These are phyloP conservation scores for Aspidiotus destructor DNA, from an alignment of 2,888 invertebrate species.

Conservation along the genomic window DNA sequence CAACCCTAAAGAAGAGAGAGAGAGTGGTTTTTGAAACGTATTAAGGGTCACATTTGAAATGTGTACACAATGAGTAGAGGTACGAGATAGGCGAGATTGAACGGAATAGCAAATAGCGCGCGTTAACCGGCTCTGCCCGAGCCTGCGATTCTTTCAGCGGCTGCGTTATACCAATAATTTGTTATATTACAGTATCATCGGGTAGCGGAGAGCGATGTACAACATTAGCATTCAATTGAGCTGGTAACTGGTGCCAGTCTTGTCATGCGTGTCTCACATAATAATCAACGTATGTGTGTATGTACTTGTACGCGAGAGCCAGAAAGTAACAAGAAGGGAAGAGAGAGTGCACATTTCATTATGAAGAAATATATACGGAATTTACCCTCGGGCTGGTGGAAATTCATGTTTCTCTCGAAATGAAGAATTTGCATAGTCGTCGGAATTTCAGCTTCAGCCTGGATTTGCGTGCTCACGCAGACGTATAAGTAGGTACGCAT, in stretches of 20 bases:
- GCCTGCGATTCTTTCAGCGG: not conserved
- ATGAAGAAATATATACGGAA: conserved; percentile 14
- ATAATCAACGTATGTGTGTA: conserved; percentile 23
- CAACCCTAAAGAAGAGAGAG: no score
- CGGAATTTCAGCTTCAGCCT: conserved; percentile 9
- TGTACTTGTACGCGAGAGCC: not conserved
- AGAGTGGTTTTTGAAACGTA: no score
- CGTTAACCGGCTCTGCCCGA: not conserved
- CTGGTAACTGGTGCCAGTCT: conserved; percentile 31
- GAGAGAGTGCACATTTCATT: not conserved
- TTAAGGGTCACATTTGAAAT: no score
- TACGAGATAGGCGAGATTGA: not conserved
- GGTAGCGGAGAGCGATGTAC: not conserved
- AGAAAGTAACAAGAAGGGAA: not conserved
- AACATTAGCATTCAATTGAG: conserved; percentile 32
- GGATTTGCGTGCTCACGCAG: not conserved
- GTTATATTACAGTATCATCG: conserved; percentile 2
- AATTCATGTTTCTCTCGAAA: conserved; percentile 20
- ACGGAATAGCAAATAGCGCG: not conserved
- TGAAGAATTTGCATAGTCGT: conserved; percentile 27
- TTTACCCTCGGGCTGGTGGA: conserved; percentile 6
- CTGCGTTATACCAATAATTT: not conserved
- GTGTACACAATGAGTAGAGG: no score
- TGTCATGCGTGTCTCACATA: conserved; percentile 33
- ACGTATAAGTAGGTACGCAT: not conserved